Evolutionary conservation across 2,888 invertebrate genomes (phyloP), one percentile per base, ranked within the genome.

Genomic region (Cheilosia urbana): DNA sequence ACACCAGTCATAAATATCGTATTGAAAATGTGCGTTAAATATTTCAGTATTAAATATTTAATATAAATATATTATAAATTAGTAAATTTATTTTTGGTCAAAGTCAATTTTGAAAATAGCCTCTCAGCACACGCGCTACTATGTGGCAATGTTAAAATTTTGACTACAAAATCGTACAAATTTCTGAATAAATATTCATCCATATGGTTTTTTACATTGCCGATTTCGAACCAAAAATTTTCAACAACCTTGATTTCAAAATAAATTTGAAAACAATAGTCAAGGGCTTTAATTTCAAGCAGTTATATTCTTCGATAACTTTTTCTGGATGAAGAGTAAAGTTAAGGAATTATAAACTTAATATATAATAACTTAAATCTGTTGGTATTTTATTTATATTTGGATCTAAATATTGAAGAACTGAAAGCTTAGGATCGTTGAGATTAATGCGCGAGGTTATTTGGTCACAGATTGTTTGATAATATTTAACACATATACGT

Each of bases 231-330:
- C 66, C n/a, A 66, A 51, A 66, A 66, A 40, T 51, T 6, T 40
- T 66, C 53, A 5, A 66, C 2, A n/a, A 45, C 45, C 15, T 15
- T 45, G 6, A 45, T 60, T 45, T 60, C 45, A 60, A 42, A 60
- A 42, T 19, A 15, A 0, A n/a, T 24, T 24, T 58, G 21, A 27
- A 42, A 60, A 45, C n/a, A 17, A 11, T 24, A 2, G 15, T 60
- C 60, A 6, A 45, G 42, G 3, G 27, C 17, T 24, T 45, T 60
- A 7, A 27, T 45, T 45, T 45, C 27, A 17, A 45, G 27, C 21
- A 2, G 27, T 60, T 45, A 15, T 58, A 58, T 13, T 42, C 11
- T 24, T 42, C 40, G 6, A 49, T 49, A 6, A 51, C 15, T 21
- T 24, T 51, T 51, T 51, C 51, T 51, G 51, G 51, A 51, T 51